A percentile compares a stretch with the other conserved stretches of the same genome.
Evolutionary conservation across 2,888 invertebrate species (phyloP).

Genomic region (Hoplodrina ambigua): DNA sequence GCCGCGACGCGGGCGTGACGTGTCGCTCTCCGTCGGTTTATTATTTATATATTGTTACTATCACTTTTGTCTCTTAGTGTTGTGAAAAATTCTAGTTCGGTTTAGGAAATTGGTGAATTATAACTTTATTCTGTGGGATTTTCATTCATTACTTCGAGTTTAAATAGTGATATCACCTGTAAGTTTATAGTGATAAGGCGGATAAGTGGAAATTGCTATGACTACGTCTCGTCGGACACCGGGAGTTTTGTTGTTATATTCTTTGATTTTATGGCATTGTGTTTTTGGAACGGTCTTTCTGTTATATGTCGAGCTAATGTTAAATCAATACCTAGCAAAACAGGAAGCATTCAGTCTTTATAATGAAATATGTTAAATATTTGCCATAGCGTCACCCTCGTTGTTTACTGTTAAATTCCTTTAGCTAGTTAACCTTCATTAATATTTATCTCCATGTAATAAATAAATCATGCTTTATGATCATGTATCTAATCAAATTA

Average conservation of each 20-base stretch:
- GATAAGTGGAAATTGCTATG: constrained; percentile 85
- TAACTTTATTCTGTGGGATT: constrained; percentile 54
- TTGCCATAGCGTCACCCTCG: constrained; percentile 44
- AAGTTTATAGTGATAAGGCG: constrained; percentile 83
- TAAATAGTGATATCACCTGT: constrained; percentile 73
- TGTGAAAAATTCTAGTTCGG: constrained; percentile 59
- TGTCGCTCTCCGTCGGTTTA: constrained; percentile 62
- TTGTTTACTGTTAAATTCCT: constrained; percentile 57
- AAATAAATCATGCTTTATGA: constrained; percentile 35
- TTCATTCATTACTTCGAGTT: constrained; percentile 65
- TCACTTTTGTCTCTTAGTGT: constrained; percentile 58
- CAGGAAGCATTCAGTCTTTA: constrained; percentile 10
- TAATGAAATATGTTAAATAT: constrained; percentile 18
- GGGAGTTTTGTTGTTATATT: constrained; percentile 71
- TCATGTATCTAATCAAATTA: constrained; percentile 32
- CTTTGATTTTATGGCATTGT: constrained; percentile 64
- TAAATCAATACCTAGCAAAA: constrained; percentile 13
- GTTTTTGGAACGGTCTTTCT: constrained; percentile 47
- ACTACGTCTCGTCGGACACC: constrained; percentile 80
- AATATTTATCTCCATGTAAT: constrained; percentile 44
- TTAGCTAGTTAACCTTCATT: constrained; percentile 62
- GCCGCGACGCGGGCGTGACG: constrained; percentile 77
- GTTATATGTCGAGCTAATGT: constrained; percentile 18
- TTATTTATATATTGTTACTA: constrained; percentile 63
- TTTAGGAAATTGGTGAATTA: constrained; percentile 59